Evolutionary conservation across 2,888 invertebrate genomes (phyloP).

Genomic region (Apotomis betuletana): DNA sequence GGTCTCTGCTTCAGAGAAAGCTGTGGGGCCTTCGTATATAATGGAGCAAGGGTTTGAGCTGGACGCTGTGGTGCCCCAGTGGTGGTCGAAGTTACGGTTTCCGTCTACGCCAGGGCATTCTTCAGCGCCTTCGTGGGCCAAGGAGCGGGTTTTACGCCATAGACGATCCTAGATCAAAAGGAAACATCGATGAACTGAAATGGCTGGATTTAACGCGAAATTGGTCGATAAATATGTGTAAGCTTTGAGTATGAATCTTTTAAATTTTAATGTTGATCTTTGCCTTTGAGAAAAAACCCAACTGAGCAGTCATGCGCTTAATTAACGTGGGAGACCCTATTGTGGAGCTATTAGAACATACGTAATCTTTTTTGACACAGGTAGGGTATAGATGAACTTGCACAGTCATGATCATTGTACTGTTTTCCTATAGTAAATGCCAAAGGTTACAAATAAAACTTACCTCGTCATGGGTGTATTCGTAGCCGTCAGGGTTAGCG

Average conservation of each 20-base stretch:
- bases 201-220: no score
- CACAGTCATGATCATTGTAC: background rate
- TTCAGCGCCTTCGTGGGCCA: slow-evolving; percentile 63
- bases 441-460: slow-evolving; percentile 44
- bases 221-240: no score
- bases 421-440: background rate
- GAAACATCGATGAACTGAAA: no score
- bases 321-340: background rate
- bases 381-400: slow-evolving; percentile 5
- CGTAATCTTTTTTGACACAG: background rate
- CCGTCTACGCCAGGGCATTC: slow-evolving; percentile 88
- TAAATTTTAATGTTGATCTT: no score
- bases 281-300: no score
- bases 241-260: no score
- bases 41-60: slow-evolving; percentile 83
- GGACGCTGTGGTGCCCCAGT: slow-evolving; percentile 85
- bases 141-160: slow-evolving; percentile 89
- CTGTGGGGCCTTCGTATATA: slow-evolving; percentile 84
- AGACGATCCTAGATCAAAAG: slow-evolving; percentile 78
- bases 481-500: slow-evolving; percentile 90
- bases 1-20: slow-evolving; percentile 88
- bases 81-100: slow-evolving; percentile 89
- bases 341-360: background rate
- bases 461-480: slow-evolving; percentile 82
- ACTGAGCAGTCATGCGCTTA: no score